Conservation (phyloP, 1,140 invertebrate species). For the Drosophila saltans region DNA sequence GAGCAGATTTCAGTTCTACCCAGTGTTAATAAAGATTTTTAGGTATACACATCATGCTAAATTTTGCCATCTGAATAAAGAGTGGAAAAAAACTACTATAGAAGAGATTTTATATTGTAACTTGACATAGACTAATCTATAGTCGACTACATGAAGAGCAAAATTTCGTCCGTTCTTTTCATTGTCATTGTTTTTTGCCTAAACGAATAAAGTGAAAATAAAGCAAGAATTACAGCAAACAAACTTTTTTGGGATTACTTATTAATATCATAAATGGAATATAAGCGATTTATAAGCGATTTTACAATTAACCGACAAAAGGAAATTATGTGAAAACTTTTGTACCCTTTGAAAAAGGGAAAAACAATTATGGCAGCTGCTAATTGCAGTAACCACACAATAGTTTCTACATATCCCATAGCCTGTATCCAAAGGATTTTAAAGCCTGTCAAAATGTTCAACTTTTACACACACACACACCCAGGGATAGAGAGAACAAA, state of each 20-base stretch:
- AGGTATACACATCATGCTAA: not conserved
- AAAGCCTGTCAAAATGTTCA: constrained; percentile 31
- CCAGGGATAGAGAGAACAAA: not conserved
- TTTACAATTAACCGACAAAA: constrained; percentile 43
- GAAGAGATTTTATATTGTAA: not conserved
- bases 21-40: not conserved
- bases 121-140: not conserved
- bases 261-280: not conserved
- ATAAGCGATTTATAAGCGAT: constrained; percentile 4
- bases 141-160: too few relatives aligned
- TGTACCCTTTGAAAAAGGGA: constrained; percentile 32
- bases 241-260: not conserved
- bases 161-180: too few relatives aligned
- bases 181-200: too few relatives aligned
- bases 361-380: constrained; percentile 47
- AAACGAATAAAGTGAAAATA: too few relatives aligned
- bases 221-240: too few relatives aligned
- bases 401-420: constrained; percentile 14
- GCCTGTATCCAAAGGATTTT: constrained; percentile 25
- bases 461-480: constrained; percentile 19
- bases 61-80: not conserved
- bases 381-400: constrained; percentile 50
- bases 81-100: not conserved
- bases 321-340: constrained; percentile 35
- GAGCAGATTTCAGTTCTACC: not conserved